These are phyloP conservation scores for Agelaius tricolor DNA, from an alignment of 2,113 vertebrate genomes.

Conservation along the genomic window DNA sequence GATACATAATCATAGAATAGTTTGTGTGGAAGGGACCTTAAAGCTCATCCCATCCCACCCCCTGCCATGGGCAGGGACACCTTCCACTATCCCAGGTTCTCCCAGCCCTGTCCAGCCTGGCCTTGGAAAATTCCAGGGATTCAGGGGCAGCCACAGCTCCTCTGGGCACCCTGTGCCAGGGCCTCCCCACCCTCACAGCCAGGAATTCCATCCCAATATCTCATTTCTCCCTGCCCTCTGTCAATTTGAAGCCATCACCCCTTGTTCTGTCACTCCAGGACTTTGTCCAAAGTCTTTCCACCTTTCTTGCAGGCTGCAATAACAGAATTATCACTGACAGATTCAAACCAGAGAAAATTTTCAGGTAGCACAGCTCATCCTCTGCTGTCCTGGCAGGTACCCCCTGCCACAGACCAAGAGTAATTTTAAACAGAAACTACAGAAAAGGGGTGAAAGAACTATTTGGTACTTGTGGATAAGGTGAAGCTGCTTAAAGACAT, in stretches of 20 bases:
- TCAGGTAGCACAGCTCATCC: background rate
- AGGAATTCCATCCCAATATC: background rate
- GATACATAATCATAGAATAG: background rate
- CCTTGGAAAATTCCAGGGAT: background rate
- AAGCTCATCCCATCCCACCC: fast-evolving
- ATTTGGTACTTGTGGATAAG: background rate
- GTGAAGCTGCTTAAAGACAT: background rate
- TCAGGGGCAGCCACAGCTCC: background rate
- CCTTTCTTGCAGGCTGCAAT: background rate
- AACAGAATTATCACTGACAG: background rate
- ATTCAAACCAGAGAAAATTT: background rate
- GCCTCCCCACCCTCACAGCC: fast-evolving
- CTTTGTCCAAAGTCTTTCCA: background rate
- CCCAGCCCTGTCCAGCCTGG: background rate
- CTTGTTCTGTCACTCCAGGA: background rate
- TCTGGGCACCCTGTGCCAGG: fast-evolving
- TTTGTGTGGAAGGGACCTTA: background rate
- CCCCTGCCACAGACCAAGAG: background rate
- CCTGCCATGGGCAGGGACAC: background rate
- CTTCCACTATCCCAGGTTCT: fast-evolving
- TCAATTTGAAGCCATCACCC: background rate
- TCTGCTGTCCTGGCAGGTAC: background rate
- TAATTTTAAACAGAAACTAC: background rate
- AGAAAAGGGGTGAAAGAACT: background rate
- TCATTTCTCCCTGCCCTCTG: background rate